Evolutionary conservation across 2,888 invertebrate genomes (phyloP).

Genomic region (Macroteleia sp.): DNA sequence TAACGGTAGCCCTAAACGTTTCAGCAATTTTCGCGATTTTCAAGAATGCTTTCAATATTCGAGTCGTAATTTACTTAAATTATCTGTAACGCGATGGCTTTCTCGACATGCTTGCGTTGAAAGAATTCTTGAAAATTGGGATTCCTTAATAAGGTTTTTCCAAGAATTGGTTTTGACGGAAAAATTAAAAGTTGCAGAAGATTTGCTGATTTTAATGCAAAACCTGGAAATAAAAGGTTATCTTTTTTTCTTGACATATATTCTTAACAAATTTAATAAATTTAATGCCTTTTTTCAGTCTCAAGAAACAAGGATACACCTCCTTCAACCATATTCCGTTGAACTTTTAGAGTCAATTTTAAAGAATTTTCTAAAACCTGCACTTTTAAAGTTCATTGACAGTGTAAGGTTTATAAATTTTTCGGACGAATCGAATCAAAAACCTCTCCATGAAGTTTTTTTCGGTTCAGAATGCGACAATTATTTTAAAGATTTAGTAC

Average conservation of each 20-base stretch:
- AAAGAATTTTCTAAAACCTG: neutral
- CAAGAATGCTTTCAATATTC: slow-evolving; percentile 14
- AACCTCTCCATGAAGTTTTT: neutral
- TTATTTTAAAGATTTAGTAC: neutral
- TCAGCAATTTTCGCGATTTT: slow-evolving; percentile 23
- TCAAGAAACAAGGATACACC: neutral
- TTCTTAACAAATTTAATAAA: neutral
- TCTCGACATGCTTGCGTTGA: neutral
- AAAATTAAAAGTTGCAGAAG: neutral
- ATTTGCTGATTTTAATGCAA: neutral
- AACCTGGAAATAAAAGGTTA: slow-evolving; percentile 29
- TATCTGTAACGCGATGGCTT: slow-evolving; percentile 26
- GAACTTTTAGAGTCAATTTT: neutral
- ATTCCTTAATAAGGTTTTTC: slow-evolving; percentile 6
- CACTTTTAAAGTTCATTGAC: neutral
- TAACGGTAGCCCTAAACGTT: slow-evolving; percentile 3
- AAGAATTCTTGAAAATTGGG: slow-evolving; percentile 22
- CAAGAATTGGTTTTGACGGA: neutral
- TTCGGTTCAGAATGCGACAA: neutral
- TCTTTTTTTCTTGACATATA: slow-evolving; percentile 43
- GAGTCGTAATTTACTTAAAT: slow-evolving; percentile 4
- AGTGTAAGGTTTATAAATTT: neutral
- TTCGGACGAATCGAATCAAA: neutral
- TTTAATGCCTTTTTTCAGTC: neutral
- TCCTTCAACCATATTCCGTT: neutral